Evolutionary conservation across 1,140 invertebrate species (phyloP), one percentile per base, ranked within the genome.

Genomic region (Homarus americanus): DNA sequence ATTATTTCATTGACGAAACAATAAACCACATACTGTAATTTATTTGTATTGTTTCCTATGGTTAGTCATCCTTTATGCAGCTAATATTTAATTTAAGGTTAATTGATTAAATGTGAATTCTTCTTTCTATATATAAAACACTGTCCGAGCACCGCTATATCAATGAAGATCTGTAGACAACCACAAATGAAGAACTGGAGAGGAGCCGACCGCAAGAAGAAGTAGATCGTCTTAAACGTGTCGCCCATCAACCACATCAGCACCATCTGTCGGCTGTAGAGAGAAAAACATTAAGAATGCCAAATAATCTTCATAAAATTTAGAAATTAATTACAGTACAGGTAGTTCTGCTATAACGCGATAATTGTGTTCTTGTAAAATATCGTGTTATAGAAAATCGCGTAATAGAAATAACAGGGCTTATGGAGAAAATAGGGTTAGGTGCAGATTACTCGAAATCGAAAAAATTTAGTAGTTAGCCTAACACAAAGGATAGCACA

Each of bases 181-280:
- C 98, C 98, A 95, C 99, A 99, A 66, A 99, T 95, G 96, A 97
- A 97, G 95, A 99, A 99, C 94, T 99, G 99, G 44, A 97, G 95
- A 0, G 99, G 99, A 17, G 98, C 97, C 92, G 97, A 95, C 93
- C 98, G 96, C 83, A 98, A 94, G 88, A 99, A 95, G 95, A 99
- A 99, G 94, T 99, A 99, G 82, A 96, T 96, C 91, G 99, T 99
- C 95, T 99, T 99, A 94, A 99, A 99, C 69, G 98, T 95, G 95
- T 99, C 99, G 93, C 96, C 96, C 91, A 94, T 95, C 15, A 98
- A 98, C 99, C 99, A 99, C 96, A 99, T 98, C 32, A 97, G 95
- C 58, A 99, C 99, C 99, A 99, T 99, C 93, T 95, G 95, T 83
- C 95, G 94, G 93, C 96, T 96, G 93, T 86, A 87, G 76, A 41